Percentiles rank a stretch among this genome's conserved stretches.
phyloP scores from a whole-genome alignment of 2,113 vertebrate genomes.

The Nipponia nippon region DNA sequence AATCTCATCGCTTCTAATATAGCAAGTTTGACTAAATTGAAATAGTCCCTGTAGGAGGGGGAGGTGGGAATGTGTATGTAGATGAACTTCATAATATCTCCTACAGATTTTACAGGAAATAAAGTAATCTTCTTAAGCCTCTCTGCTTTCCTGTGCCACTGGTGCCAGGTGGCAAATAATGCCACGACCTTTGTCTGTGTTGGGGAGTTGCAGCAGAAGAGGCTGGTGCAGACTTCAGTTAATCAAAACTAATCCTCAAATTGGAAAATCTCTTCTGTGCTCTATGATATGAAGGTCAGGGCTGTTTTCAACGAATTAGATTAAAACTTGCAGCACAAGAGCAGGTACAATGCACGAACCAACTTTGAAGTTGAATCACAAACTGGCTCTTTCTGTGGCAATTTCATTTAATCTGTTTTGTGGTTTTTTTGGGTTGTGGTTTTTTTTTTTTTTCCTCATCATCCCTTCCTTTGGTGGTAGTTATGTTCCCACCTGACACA shows the following conservation, averaged over 20 bases:
- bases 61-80: neutral
- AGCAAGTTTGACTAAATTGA: neutral
- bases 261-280: neutral
- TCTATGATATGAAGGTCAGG: neutral
- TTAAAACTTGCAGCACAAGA: neutral
- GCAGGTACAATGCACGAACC: accelerated
- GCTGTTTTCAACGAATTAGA: neutral
- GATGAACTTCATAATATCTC: neutral
- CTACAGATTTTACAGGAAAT: neutral
- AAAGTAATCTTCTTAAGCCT: neutral
- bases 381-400: neutral
- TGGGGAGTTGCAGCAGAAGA: neutral
- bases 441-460: neutral
- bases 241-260: neutral
- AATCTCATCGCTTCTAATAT: neutral
- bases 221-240: neutral
- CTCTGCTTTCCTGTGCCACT: neutral
- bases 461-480: neutral
- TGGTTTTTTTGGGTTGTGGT: neutral
- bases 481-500: neutral
- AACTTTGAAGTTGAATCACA: neutral
- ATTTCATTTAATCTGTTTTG: neutral
- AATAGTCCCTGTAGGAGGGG: neutral
- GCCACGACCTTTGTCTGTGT: neutral
- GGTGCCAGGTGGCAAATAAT: neutral